phyloP scores from a whole-genome alignment of 2,113 vertebrate species.

The Otus sunia region DNA sequence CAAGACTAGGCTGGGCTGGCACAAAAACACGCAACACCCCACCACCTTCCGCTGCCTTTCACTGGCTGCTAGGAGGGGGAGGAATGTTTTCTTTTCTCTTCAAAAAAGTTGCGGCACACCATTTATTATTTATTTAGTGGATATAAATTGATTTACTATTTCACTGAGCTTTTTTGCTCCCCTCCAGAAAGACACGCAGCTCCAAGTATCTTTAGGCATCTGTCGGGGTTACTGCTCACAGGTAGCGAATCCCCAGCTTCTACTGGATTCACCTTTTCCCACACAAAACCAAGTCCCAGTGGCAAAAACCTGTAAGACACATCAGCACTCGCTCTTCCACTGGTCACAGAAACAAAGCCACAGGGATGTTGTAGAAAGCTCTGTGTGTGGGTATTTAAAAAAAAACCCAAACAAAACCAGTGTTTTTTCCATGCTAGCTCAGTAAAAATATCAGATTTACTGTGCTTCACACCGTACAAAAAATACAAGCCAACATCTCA shows the following conservation, averaged over 20 bases:
- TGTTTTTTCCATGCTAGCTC: neutral
- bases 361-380: neutral
- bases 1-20: neutral
- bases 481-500: neutral
- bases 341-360: neutral
- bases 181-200: too few relatives aligned
- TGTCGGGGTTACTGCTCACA: neutral
- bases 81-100: neutral
- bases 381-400: neutral
- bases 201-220: neutral
- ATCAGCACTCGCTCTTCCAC: rapidly evolving
- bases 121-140: too few relatives aligned
- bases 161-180: neutral
- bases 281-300: neutral
- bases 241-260: neutral
- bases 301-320: neutral
- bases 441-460: neutral
- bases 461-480: neutral
- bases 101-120: neutral
- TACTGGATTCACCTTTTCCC: neutral
- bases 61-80: neutral
- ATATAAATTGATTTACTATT: neutral
- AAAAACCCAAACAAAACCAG: neutral
- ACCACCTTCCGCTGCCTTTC: neutral
- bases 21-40: too few relatives aligned